A percentile compares a stretch with the other conserved stretches of the same genome.
phyloP scores from a whole-genome alignment of 2,888 invertebrate species.

The Sinodicranocentrus sp. region DNA sequence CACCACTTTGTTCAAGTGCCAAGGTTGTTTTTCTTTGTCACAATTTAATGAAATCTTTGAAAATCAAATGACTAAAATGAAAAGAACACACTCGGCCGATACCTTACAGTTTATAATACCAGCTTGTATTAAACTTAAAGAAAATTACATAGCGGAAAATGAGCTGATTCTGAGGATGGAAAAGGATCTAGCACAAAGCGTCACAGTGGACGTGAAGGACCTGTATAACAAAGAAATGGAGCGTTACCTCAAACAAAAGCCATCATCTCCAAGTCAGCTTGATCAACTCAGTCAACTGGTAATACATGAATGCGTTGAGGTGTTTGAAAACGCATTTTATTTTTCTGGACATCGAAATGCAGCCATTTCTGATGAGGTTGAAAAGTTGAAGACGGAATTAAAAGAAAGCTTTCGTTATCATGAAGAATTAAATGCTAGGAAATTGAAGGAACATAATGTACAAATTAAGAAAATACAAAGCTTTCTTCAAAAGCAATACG shows the following conservation, averaged over 20 bases:
- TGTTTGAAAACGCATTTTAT: not conserved
- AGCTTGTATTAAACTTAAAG: not conserved
- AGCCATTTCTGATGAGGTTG: not conserved
- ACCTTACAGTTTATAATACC: too few relatives aligned
- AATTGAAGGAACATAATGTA: not conserved
- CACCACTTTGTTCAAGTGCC: too few relatives aligned
- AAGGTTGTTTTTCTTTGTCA: too few relatives aligned
- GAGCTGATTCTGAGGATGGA: not conserved
- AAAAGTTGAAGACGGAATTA: not conserved
- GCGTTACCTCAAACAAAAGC: not conserved
- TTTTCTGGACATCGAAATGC: not conserved
- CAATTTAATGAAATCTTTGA: too few relatives aligned
- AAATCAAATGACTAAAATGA: too few relatives aligned
- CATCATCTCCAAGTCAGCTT: not conserved
- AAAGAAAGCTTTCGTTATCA: not conserved
- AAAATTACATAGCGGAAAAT: not conserved
- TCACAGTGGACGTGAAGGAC: not conserved
- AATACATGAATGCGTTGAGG: not conserved
- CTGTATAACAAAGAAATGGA: not conserved
- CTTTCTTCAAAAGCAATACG: not conserved
- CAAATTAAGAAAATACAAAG: too few relatives aligned
- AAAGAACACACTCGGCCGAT: too few relatives aligned
- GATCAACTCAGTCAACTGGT: not conserved
- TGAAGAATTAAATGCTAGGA: not conserved
- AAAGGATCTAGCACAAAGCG: not conserved